Percentiles rank a stretch among this genome's conserved stretches.
Evolutionary conservation across 2,113 vertebrate species (phyloP).

Genomic region (Perca fluviatilis): DNA sequence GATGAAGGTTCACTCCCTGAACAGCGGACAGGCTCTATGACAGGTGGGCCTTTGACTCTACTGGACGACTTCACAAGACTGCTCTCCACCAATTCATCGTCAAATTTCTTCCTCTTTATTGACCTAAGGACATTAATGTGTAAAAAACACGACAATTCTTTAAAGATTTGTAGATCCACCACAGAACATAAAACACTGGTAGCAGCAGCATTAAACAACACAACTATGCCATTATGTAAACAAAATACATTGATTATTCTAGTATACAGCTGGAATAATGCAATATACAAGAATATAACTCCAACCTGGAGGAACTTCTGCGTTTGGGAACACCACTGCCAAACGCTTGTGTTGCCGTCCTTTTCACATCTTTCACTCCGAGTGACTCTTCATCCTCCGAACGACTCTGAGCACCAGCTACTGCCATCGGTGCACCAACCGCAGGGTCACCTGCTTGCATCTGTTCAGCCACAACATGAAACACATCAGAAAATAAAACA

Average conservation of each 20-base stretch:
- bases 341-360: conserved; percentile 88
- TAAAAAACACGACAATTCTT: not conserved
- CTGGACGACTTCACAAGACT: conserved; percentile 95
- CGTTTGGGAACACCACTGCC: conserved; percentile 91
- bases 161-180: not conserved
- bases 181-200: not conserved
- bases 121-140: conserved; percentile 82
- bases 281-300: not conserved
- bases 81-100: conserved; percentile 97
- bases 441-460: conserved; percentile 84
- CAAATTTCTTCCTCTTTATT: conserved; percentile 98
- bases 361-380: conserved; percentile 88
- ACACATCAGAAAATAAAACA: not conserved
- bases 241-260: not conserved
- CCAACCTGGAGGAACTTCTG: conserved; percentile 95
- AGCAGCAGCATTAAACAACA: not conserved
- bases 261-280: not conserved
- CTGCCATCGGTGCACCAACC: conserved; percentile 85
- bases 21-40: conserved; percentile 91
- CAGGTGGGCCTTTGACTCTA: conserved; percentile 90
- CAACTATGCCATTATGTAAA: not conserved
- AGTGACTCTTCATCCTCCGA: conserved; percentile 93
- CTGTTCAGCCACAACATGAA: conserved; percentile 59
- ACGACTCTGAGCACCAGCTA: conserved; percentile 87
- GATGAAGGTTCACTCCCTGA: conserved; percentile 88